Conservation (phyloP, 2,888 invertebrate species). For the Hemicrepidius hirtus region DNA sequence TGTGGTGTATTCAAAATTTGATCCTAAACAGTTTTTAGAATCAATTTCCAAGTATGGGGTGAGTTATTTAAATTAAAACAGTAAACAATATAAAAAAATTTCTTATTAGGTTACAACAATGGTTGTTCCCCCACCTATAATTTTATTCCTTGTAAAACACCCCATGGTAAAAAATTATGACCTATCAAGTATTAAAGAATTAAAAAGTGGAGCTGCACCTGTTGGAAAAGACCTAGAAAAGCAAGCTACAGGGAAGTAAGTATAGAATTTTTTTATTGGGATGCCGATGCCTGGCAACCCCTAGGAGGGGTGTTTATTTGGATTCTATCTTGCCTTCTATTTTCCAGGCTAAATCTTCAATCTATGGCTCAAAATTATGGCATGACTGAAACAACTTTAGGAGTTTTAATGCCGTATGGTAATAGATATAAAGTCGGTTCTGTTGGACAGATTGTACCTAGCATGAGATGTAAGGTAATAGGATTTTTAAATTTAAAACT, state of each 20-base stretch:
- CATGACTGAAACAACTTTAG: constrained; percentile 85
- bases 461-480: constrained; percentile 78
- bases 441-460: constrained; percentile 80
- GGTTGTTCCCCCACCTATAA: constrained; percentile 86
- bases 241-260: constrained; percentile 75
- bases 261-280: too few relatives aligned
- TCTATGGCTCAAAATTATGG: constrained; percentile 85
- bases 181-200: constrained; percentile 80
- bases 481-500: too few relatives aligned
- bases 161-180: constrained; percentile 86
- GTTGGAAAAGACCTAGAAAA: constrained; percentile 82
- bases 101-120: constrained; percentile 62
- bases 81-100: background rate
- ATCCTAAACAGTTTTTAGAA: constrained; percentile 82
- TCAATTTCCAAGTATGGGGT: constrained; percentile 81
- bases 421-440: constrained; percentile 75
- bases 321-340: too few relatives aligned
- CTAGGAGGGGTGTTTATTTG: too few relatives aligned
- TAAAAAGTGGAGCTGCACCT: constrained; percentile 90
- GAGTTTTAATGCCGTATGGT: constrained; percentile 71
- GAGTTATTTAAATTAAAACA: constrained; percentile 21
- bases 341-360: constrained; percentile 70
- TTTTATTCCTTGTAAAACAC: constrained; percentile 88
- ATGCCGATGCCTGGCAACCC: too few relatives aligned
- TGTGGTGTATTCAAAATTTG: constrained; percentile 81